These are phyloP conservation scores for Loripinus fragilis DNA, from an alignment of 2,888 invertebrate genomes.

Conservation along the genomic window DNA sequence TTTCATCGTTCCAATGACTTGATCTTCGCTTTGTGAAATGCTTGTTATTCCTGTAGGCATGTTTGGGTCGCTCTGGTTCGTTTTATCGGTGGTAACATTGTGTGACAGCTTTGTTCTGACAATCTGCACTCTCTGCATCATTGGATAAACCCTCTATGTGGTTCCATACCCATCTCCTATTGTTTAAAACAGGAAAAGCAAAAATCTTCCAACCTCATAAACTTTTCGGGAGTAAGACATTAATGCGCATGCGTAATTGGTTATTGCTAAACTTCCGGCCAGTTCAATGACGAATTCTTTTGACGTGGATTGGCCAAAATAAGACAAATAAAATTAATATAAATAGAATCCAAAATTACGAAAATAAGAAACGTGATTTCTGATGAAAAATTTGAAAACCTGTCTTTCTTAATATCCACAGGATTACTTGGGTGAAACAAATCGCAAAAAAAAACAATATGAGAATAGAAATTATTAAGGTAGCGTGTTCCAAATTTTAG, in stretches of 20 bases:
- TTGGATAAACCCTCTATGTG: slow-evolving; percentile 34
- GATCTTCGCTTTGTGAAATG: slow-evolving; percentile 30
- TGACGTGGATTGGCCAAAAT: slow-evolving; percentile 40
- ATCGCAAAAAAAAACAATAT: no score
- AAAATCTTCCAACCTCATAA: slow-evolving; percentile 34
- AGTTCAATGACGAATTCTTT: slow-evolving; percentile 36
- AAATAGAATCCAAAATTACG: no score
- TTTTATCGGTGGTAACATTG: slow-evolving; percentile 23
- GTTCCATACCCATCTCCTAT: slow-evolving; percentile 2
- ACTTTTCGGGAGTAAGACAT: slow-evolving; percentile 28
- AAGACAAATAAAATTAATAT: background rate
- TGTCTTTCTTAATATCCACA: no score
- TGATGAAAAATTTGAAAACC: no score
- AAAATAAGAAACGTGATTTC: background rate
- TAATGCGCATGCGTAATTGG: slow-evolving; percentile 64
- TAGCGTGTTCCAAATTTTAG: no score
- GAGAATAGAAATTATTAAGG: no score
- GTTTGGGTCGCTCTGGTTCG: slow-evolving; percentile 31
- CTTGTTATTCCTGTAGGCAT: slow-evolving; percentile 32
- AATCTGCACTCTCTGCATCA: slow-evolving; percentile 74
- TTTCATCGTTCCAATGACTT: slow-evolving; percentile 48
- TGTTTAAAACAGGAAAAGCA: slow-evolving; percentile 24
- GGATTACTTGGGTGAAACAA: no score
- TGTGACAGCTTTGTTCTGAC: slow-evolving; percentile 67
- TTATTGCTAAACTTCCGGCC: slow-evolving; percentile 44